These are phyloP conservation scores for Strigamia maritima DNA, from an alignment of 2,888 invertebrate species.

Conservation along the genomic window DNA sequence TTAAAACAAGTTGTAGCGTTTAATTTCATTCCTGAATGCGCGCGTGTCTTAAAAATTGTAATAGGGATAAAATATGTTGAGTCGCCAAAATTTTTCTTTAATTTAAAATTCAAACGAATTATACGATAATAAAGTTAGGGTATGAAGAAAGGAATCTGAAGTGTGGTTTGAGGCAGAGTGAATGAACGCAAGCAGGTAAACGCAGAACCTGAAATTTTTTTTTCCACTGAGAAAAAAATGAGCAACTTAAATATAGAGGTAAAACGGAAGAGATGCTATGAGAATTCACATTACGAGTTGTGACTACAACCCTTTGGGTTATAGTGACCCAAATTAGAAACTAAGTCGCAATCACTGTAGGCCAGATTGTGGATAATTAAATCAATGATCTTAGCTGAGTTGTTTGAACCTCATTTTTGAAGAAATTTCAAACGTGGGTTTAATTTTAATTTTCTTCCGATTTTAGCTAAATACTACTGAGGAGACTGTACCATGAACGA, in stretches of 20 bases:
- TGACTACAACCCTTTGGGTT: background rate
- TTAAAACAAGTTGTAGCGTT: background rate
- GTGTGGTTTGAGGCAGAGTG: background rate
- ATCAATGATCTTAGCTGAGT: background rate
- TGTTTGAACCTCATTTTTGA: background rate
- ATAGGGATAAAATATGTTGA: background rate
- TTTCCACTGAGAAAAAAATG: background rate
- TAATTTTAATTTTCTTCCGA: background rate
- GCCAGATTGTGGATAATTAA: background rate
- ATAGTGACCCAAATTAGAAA: background rate
- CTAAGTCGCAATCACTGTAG: background rate
- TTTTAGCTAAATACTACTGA: background rate
- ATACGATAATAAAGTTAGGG: slow-evolving; percentile 2
- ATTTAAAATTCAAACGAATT: background rate
- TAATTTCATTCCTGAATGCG: background rate
- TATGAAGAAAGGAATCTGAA: background rate
- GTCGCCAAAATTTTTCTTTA: background rate
- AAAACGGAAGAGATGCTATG: background rate
- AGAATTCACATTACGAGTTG: background rate
- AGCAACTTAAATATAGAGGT: background rate
- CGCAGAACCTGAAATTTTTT: background rate
- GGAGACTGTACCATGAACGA: background rate
- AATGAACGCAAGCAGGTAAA: slow-evolving; percentile 24
- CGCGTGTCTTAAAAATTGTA: background rate
- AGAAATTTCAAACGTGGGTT: background rate